Evolutionary conservation across 2,113 vertebrate genomes (phyloP), one percentile per base, ranked within the genome.

Genomic region (Calyptomena viridis): DNA sequence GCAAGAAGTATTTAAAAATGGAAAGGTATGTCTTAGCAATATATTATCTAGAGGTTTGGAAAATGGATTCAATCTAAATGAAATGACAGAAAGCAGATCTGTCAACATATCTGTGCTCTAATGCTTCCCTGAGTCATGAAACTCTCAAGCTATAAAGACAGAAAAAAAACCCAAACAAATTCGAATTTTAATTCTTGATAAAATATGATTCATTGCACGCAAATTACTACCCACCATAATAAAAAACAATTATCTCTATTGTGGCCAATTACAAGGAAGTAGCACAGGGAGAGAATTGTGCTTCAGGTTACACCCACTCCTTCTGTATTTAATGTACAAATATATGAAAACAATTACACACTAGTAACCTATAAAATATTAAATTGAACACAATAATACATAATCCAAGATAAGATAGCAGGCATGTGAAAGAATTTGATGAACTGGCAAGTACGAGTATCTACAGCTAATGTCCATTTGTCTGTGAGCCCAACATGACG

Each of bases 11-110:
- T 91, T 91, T 94, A 74, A 74, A 85, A 94, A 64, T 33, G 39
- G 53, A 67, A 94, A 94, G 73, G 75, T 72, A 73, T 60, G 27
- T 79, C 71, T 91, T 78, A 91, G 73, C 87, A 93, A 67, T 33
- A 22, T 88, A 94, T 96, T 97, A 92, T 92, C 93, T 87, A 87
- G 92, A 96, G 66, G 71, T 85, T 84, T 94, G 84, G 90, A 96
- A 97, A 97, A 97, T 89, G 47, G 83, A 94, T 90, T 93, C 60
- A 77, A 91, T 97, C 96, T 94, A 87, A 97, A 94, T 84, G 42
- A 96, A 97, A 97, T 94, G 73, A 95, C 84, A 96, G 89, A 97
- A 98, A 97, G 92, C 84, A 95, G 95, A 95, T 91, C 95, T 87
- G 91, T 95, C 90, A 94, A 91, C 90, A 64, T 95, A 96, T 59